phyloP scores from a whole-genome alignment of 2,113 vertebrate species.

The Xiphias gladius region DNA sequence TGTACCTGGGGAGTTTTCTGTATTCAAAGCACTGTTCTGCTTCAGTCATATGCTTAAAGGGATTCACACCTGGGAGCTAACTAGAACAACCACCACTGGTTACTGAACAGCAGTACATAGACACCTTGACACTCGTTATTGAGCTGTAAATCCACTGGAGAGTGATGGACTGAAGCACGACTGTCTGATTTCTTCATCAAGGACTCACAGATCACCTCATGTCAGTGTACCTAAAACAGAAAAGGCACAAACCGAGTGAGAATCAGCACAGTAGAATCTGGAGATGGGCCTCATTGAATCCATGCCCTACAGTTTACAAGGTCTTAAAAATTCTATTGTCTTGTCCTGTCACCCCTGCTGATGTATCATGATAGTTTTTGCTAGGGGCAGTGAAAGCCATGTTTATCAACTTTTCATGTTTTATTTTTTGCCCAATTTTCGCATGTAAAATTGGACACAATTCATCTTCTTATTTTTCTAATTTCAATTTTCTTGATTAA shows the following conservation, averaged over 20 bases:
- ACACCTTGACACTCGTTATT: constrained; percentile 17
- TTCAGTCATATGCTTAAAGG: constrained; percentile 18
- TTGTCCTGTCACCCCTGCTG: neutral
- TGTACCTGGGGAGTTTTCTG: neutral
- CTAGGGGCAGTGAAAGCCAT: neutral
- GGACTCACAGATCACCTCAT: constrained; percentile 19
- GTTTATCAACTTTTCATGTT: neutral
- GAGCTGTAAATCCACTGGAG: constrained; percentile 17
- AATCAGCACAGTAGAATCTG: neutral
- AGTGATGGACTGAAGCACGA: neutral
- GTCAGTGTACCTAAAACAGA: constrained; percentile 53
- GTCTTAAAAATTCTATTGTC: neutral
- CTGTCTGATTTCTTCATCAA: constrained; percentile 14
- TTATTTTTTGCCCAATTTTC: too few relatives aligned
- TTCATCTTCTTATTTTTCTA: too few relatives aligned
- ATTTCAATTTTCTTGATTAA: too few relatives aligned
- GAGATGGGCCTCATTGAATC: neutral
- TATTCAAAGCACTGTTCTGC: constrained; percentile 4
- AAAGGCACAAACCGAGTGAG: constrained; percentile 16
- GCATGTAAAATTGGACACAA: too few relatives aligned
- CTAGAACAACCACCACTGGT: constrained; percentile 1
- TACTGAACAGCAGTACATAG: constrained; percentile 17
- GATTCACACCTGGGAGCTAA: constrained; percentile 30
- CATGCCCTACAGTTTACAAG: neutral
- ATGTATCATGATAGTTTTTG: neutral